Evolutionary conservation across 2,797 vertebrate genomes (phyloP), one percentile per base, ranked within the genome.

Genomic region (Acanthurus leucopareius): DNA sequence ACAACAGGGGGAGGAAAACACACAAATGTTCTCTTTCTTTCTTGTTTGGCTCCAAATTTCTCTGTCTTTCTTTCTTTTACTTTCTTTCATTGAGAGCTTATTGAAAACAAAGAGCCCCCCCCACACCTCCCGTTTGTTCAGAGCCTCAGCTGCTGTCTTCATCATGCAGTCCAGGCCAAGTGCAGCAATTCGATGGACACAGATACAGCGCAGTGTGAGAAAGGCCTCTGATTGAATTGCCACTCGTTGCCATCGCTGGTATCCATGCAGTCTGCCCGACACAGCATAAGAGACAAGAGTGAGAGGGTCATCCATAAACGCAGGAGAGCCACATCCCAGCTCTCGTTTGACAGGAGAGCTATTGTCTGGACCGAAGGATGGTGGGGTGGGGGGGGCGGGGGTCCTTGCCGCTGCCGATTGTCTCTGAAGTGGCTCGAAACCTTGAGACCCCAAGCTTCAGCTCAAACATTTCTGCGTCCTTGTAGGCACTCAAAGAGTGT

Each of bases 251-350:
- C 44, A 7, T 52, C 4, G 72, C 79, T 48, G 42, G 69, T 84
- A 54, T 85, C 79, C 74, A 79, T 77, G 77, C 70, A 57, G 35
- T 45, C 68, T 71, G 76, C 32, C 61, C 70, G 20, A 66, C 66
- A 62, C n/a, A 7, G 51, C 40, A 40, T 49, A 42, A 59, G 65
- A 73, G 86, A 79, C 60, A 15, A 1, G 48, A 80, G 51, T 16
- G 47, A 87, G 79, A 78, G 84, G 79, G 80, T 86, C 84, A 81
- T 89, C 87, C 84, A 76, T 79, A 63, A 88, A 85, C 62, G 76
- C 81, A 74, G 62, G 60, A 88, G 66, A 69, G 69, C 59, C 66
- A 35, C 59, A 69, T 78, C 69, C 51, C 42, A 45, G 69, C 40
- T 63, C 69, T 77, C 20, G 7, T 85, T 76, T 82, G 69, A 90